Evolutionary conservation across 1,140 invertebrate genomes (phyloP).

Genomic region (Drosophila chauvacae): DNA sequence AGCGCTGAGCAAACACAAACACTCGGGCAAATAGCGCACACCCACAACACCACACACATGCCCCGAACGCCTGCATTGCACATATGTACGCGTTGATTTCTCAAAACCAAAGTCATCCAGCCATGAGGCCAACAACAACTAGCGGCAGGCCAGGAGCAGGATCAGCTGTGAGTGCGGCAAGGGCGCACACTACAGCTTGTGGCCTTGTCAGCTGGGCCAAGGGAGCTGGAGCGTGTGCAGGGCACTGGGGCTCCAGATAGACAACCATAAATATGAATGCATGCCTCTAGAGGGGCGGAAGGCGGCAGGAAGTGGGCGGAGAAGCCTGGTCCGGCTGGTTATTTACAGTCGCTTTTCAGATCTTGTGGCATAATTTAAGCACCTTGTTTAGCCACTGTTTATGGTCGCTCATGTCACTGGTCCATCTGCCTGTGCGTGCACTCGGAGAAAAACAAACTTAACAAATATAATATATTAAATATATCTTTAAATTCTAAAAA

Average conservation of each 20-base stretch:
- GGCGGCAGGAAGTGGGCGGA: conserved; percentile 6
- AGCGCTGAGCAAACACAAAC: conserved; percentile 66
- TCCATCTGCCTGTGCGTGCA: conserved; percentile 51
- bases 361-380: conserved; percentile 83
- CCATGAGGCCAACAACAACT: conserved; percentile 78
- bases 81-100: conserved; percentile 68
- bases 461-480: background rate
- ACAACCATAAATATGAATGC: conserved; percentile 77
- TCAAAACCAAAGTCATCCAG: conserved; percentile 78
- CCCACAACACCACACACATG: conserved; percentile 23
- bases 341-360: conserved; percentile 79
- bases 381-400: conserved; percentile 83
- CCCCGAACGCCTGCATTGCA: background rate
- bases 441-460: background rate
- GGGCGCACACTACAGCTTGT: conserved; percentile 63
- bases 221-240: background rate
- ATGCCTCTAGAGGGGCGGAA: conserved; percentile 5
- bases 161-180: conserved; percentile 25
- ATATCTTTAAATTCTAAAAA: background rate
- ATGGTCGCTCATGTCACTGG: conserved; percentile 78
- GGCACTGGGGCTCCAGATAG: conserved; percentile 41
- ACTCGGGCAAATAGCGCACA: conserved; percentile 36
- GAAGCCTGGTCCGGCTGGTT: conserved; percentile 55
- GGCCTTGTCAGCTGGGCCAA: conserved; percentile 59
- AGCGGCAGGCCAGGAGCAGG: conserved; percentile 60